Base-by-base conservation (phyloP, 2,888 invertebrate species). In the Sussaba pulchella region DNA sequence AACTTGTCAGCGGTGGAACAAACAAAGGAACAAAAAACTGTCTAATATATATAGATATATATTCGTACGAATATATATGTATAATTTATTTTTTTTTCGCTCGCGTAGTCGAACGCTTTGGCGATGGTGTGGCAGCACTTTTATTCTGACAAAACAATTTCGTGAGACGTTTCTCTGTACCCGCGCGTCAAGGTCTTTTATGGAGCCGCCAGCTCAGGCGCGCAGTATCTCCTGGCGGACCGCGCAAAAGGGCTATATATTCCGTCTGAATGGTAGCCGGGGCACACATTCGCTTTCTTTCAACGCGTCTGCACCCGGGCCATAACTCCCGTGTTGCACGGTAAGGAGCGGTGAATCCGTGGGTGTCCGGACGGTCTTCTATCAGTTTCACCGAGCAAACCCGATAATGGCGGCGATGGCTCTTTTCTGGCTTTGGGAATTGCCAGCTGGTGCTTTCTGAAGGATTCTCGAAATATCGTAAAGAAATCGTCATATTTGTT, bases 211-310 rank as follows among this genome's bases (percentile, higher is more conserved):
- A 52, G 52, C 52, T 52, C 52, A 21, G 21, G 1, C 50, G 8
- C 50, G 50, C 50, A 9, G 50, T 21, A 21, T 9, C 50, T 50
- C 21, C 21, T 21, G 21, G 21, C 50, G 21, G 24, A 24, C 21
- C 52, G 21, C 24, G 12, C n/a, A 21, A 52, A 52, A 52, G 52
- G 52, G 21, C 52, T 21, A 52, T 52, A 52, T 52, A 52, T 52
- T 52, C 24, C 52, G 24, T 52, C 52, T 26, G 52, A 52, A 52
- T 52, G 21, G 12, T 52, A 21, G 52, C 19, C 50, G 10, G 21
- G 10, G 1, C 50, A 50, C 17, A 50, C 52, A 12, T n/a, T 24
- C 52, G 2, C 52, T 52, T 21, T 52, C 24, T 26, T 52, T 52
- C 31, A 31, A 21, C 21, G 12, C 52, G 26, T 52, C 52, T 24